These are phyloP conservation scores for Triops cancriformis DNA, from an alignment of 1,140 invertebrate species.

Conservation along the genomic window DNA sequence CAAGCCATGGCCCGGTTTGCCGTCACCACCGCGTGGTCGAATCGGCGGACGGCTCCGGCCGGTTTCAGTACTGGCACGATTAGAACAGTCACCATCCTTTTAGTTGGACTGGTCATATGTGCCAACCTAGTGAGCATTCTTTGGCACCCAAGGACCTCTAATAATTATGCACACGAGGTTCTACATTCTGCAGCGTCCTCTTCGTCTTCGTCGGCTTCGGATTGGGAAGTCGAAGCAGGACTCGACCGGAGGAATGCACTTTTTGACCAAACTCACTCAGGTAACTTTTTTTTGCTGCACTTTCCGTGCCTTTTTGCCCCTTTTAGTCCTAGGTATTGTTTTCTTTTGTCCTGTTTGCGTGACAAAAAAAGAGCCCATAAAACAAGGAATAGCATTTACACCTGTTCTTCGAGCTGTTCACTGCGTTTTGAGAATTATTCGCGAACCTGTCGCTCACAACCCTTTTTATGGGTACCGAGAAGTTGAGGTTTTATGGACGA, in stretches of 20 bases:
- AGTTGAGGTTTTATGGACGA: no score
- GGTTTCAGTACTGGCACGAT: not conserved
- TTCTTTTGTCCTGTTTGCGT: not conserved
- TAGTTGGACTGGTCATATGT: not conserved
- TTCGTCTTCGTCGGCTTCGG: no score
- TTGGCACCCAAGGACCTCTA: not conserved
- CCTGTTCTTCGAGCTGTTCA: no score
- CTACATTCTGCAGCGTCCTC: not conserved
- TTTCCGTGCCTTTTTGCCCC: not conserved
- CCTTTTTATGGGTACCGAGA: no score
- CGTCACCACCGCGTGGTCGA: not conserved
- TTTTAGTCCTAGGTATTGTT: not conserved
- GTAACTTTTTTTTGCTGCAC: not conserved
- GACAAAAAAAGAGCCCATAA: no score
- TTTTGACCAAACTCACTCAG: not conserved
- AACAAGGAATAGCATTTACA: no score
- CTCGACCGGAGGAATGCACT: not conserved
- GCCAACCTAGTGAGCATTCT: conserved; percentile 4
- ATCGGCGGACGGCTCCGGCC: not conserved
- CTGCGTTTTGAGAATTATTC: no score
- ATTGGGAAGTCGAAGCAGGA: not conserved
- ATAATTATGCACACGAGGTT: not conserved
- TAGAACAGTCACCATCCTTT: not conserved
- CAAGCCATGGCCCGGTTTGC: not conserved
- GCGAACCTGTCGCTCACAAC: no score